Evolutionary conservation across 2,888 invertebrate species (phyloP).

Genomic region (Meiosimyza decipiens): DNA sequence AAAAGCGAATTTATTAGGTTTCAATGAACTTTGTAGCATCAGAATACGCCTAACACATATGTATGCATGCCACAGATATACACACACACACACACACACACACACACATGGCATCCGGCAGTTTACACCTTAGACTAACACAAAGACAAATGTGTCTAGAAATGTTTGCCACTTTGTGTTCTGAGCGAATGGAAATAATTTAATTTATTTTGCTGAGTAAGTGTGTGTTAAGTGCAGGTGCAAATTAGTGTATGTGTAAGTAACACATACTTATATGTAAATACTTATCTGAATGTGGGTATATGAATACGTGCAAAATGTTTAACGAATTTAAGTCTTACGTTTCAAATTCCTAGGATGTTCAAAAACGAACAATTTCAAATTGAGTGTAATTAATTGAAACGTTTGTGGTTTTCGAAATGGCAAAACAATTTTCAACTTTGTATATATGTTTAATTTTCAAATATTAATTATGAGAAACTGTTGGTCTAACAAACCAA

Average conservation of each 20-base stretch:
- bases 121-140: background rate
- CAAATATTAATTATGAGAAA: too few species aligned
- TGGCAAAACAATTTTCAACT: too few species aligned
- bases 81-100: background rate
- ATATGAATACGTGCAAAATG: background rate
- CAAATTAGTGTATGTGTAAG: background rate
- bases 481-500: too few species aligned
- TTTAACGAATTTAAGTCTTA: conserved; percentile 4
- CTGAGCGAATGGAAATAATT: background rate
- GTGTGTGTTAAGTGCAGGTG: background rate
- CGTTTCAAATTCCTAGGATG: conserved; percentile 1
- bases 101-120: too few species aligned
- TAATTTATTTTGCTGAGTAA: conserved; percentile 3
- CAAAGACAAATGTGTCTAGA: background rate
- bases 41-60: background rate
- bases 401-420: too few species aligned
- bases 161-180: background rate
- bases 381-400: background rate
- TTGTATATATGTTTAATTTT: too few species aligned
- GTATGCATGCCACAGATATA: background rate
- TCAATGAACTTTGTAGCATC: conserved; percentile 8
- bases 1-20: conserved; percentile 11
- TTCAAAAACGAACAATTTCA: conserved; percentile 8
- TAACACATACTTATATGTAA: background rate
- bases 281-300: background rate